Base-by-base conservation (phyloP, 2,113 vertebrate genomes). In the Lepus timidus region DNA sequence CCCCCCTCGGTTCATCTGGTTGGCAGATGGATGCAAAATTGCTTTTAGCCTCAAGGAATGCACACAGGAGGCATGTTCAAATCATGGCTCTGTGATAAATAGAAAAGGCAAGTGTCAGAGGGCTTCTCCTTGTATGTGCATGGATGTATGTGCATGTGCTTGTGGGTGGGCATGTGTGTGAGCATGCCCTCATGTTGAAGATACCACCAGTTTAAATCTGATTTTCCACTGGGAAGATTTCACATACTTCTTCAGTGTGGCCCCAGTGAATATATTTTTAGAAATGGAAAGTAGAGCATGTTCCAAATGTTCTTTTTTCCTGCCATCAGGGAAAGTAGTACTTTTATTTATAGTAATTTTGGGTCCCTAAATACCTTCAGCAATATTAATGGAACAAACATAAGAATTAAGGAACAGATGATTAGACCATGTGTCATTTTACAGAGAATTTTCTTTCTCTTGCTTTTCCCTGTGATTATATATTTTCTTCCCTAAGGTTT, bases 281-380 rank as follows among this genome's bases (percentile, higher is more conserved):
- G 87, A 94, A 97, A 90, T 89, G 93, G 29, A 91, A 97, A 96
- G 65, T 88, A 90, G 81, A 90, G 51, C 55, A 62, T 76, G 90
- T 95, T 88, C 81, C 83, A 67, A 64, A 95, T 92, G 85, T 61
- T 96, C n/a, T 80, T 88, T 86, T 84, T 74, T 85, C 93, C 39
- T 88, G 75, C 39, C 74, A 61, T 93, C 76, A 82, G 94, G 64
- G 61, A 95, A 23, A 84, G 11, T 51, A 20, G 33, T 44, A 20
- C 23, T 92, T 93, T 93, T 88, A 96, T 96, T 95, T 96, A 82
- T 93, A 93, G 70, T 83, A 70, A 94, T 85, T 93, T 90, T n/a
- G 93, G 55, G 74, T 75, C 61, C 79, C 71, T 36, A 93, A 29
- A 86, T 86, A 91, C 80, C 17, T 91, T 80, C 39, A 78, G 44